Evolutionary conservation across 1,140 invertebrate genomes (phyloP), one percentile per base, ranked within the genome.

Genomic region (Coptotermes formosanus): DNA sequence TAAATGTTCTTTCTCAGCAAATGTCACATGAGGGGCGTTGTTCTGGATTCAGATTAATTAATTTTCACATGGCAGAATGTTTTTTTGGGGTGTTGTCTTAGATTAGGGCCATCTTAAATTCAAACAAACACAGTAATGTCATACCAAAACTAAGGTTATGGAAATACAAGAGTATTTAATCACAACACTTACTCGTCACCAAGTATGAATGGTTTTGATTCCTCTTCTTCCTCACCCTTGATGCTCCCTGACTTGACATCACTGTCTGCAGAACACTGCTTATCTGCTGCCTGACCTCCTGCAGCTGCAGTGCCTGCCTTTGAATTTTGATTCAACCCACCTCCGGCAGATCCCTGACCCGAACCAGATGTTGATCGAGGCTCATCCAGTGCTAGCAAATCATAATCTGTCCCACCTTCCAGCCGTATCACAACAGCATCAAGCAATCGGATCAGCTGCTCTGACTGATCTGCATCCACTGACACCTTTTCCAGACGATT

Each of bases 371-470:
- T 16, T 30, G 83, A 45, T 25, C 81, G 75, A 23, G 75, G 75
- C 86, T 94, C 92, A 89, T 98, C 96, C 9, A 99, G 92, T 25
- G 96, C 92, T 88, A 95, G 96, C 6, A 99, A 91, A 91, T 99
- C 98, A 89, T 97, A 95, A 87, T 99, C 98, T n/a, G 95, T 96
- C 8, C 99, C 99, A 82, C 98, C 98, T 93, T 99, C 99, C 25
- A 99, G 92, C 90, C 98, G 97, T 87, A 99, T 98, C 3, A 99
- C 98, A 69, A 98, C 98, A 87, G 97, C 96, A 91, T 99, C 99
- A 59, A 99, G 92, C 9, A 99, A 92, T 88, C 96, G 95, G 21
- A 99, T 93, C 45, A 99, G 92, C 55, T 95, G 93, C 85, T 98
- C 97, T 0, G 96, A 94, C 90, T 98, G 96, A 84, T 97, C 95